phyloP scores from a whole-genome alignment of 2,888 invertebrate species.

The Mythimna lalbum region DNA sequence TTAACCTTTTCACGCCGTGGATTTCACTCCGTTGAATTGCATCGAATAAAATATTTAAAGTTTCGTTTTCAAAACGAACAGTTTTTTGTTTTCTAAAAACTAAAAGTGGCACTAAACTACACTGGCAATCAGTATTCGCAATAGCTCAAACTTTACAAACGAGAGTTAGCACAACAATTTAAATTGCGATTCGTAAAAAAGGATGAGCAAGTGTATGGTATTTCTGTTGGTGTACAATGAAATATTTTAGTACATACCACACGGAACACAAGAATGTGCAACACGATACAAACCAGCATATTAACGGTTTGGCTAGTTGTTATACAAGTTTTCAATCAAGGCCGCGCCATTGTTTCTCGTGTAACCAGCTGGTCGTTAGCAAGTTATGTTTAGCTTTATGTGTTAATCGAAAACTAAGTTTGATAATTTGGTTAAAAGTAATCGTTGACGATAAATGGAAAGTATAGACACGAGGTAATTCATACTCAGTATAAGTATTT shows the following conservation, averaged over 20 bases:
- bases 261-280: conserved; percentile 50
- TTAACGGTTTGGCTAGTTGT: conserved; percentile 59
- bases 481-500: conserved; percentile 8
- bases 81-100: not conserved
- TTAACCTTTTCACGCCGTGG: not conserved
- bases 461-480: not conserved
- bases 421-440: conserved; percentile 20
- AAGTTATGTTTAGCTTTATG: conserved; percentile 35
- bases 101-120: not conserved
- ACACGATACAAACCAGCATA: conserved; percentile 55
- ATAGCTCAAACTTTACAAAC: not conserved
- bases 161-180: not conserved
- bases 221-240: conserved; percentile 15
- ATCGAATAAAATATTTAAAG: not conserved
- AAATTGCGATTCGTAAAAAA: conserved; percentile 5
- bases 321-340: conserved; percentile 64
- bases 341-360: conserved; percentile 58
- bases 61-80: not conserved
- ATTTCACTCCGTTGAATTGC: conserved; percentile 1
- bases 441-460: conserved; percentile 1
- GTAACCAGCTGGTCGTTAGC: conserved; percentile 45
- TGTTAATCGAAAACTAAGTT: conserved; percentile 32
- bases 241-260: conserved; percentile 42
- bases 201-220: conserved; percentile 9
- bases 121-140: not conserved